Evolutionary conservation across 1,140 invertebrate species (phyloP).

Genomic region (Helicoverpa zea): DNA sequence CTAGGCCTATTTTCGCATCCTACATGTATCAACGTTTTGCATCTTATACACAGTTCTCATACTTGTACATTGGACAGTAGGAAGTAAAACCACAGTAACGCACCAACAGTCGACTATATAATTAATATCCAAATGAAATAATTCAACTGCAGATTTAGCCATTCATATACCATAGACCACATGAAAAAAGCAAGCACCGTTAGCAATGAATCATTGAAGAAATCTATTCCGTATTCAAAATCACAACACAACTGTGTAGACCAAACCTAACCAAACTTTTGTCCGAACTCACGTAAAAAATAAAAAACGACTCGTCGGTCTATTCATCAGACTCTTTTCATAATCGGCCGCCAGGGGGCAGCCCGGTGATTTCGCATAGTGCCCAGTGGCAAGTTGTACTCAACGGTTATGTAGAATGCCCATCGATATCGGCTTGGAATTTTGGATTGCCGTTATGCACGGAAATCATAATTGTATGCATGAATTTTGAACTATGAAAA

Average conservation of each 20-base stretch:
- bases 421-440: slow-evolving; percentile 21
- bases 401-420: slow-evolving; percentile 14
- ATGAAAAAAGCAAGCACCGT: not conserved
- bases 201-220: not conserved
- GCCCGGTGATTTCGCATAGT: slow-evolving; percentile 32
- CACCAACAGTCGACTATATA: too few species aligned
- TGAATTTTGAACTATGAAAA: too few species aligned
- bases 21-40: too few species aligned
- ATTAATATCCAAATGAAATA: too few species aligned
- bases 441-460: slow-evolving; percentile 8
- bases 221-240: not conserved
- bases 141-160: not conserved
- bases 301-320: slow-evolving; percentile 25
- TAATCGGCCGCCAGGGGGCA: slow-evolving; percentile 30
- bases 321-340: slow-evolving; percentile 46
- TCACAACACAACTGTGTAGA: not conserved
- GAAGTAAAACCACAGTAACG: too few species aligned
- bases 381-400: slow-evolving; percentile 17
- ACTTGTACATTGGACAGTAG: too few species aligned
- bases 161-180: not conserved
- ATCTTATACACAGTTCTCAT: too few species aligned
- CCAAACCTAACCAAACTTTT: slow-evolving; percentile 28
- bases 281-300: slow-evolving; percentile 19
- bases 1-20: too few species aligned
- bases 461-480: not conserved